Percentiles rank a stretch among this genome's conserved stretches.
Evolutionary conservation across 2,797 vertebrate species (phyloP).

Genomic region (Clamator glandarius): DNA sequence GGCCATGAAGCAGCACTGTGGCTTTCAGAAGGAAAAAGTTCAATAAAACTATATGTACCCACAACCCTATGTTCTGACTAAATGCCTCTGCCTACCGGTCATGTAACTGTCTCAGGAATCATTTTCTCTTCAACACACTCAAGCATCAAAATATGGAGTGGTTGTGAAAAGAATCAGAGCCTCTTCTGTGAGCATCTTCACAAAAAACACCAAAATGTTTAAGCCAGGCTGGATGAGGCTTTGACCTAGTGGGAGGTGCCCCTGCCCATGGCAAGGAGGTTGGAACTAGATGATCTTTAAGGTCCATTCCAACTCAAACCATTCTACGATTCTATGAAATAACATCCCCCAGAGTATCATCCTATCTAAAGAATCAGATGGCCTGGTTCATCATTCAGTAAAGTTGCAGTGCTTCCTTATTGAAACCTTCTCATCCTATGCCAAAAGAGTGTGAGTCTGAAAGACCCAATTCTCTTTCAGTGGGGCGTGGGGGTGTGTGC

Average conservation of each 20-base stretch:
- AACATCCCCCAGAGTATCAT: neutral
- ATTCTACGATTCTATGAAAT: neutral
- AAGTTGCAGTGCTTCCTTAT: neutral
- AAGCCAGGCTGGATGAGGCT: too few species aligned
- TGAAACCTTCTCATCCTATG: neutral
- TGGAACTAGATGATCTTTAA: too few species aligned
- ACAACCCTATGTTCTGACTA: neutral
- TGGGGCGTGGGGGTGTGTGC: too few species aligned
- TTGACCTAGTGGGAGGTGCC: too few species aligned
- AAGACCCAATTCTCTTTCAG: accelerated
- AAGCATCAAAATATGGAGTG: neutral
- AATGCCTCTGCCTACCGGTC: neutral
- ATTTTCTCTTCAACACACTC: neutral
- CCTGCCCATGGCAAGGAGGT: too few species aligned
- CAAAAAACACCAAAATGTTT: neutral
- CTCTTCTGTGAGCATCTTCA: neutral
- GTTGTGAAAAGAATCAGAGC: neutral
- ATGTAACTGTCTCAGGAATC: neutral
- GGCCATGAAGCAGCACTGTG: accelerated
- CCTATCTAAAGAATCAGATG: neutral
- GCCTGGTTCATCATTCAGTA: neutral
- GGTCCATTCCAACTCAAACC: too few species aligned
- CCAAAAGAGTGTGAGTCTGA: neutral
- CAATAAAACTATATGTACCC: neutral
- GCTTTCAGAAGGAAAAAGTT: neutral